Evolutionary conservation across 2,797 vertebrate genomes (phyloP), one percentile per base, ranked within the genome.

Genomic region (Sebastes variabilis): DNA sequence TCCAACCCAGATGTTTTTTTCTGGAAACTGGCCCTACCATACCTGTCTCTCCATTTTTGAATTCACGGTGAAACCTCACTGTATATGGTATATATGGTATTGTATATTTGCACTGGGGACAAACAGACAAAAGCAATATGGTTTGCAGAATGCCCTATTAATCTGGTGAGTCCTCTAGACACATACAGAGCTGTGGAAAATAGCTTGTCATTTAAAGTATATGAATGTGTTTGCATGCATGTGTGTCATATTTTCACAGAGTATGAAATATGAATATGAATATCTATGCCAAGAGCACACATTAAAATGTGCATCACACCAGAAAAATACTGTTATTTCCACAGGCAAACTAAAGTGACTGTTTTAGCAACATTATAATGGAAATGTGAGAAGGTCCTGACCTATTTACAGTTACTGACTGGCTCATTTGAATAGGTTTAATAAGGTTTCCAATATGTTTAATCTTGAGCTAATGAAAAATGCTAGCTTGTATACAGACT

Each of bases 381-480:
- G 25, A 83, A 83, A 77, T 72, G 42, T 74, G 68, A 69, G 60
- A 77, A 54, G 60, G 64, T 64, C 58, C 3, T 58, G 59, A 80
- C 70, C 70, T 77, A 84, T 84, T 79, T 25, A 22, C 14, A 75
- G 13, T 64, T 55, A 18, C 30, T 76, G 75, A 68, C 52, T 66
- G 32, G 20, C 60, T 86, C 64, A 79, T 74, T 82, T 81, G 69
- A 80, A 71, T 18, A 3, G 20, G 61, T 56, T 81, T 88, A 86
- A 90, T 87, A 67, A 66, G 67, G 55, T 83, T 86, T 83, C 29
- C 22, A 61, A 27, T 16, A 42, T 61, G 42, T 55, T 75, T 79
- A 36, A 69, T 75, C 69, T 61, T 32, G 18, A 46, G 12, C 25
- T 68, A 70, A 81, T 65, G 7, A 66, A 49, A 82, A 29, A 42